Conservation (phyloP, 2,797 vertebrate species). For the Halcyon leucocephala region DNA sequence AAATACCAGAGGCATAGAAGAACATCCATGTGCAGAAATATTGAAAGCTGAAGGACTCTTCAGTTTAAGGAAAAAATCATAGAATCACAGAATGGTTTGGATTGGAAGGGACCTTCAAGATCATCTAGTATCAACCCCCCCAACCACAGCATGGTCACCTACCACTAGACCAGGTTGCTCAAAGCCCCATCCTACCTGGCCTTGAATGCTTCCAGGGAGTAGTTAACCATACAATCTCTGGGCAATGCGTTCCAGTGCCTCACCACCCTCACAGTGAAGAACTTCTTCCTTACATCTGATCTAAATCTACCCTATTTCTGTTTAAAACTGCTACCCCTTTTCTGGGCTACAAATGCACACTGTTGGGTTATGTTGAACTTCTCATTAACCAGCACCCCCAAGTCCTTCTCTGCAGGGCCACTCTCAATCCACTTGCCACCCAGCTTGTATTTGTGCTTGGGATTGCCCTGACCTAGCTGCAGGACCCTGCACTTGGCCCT, state of each 20-base stretch:
- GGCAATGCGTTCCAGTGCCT: neutral
- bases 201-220: neutral
- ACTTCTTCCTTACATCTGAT: neutral
- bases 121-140: neutral
- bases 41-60: neutral
- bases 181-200: neutral
- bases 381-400: neutral
- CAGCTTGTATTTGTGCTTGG: neutral
- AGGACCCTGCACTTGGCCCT: neutral
- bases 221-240: too few relatives aligned
- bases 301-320: neutral
- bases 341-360: neutral
- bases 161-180: neutral
- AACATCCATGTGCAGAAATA: neutral
- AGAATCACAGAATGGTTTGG: neutral
- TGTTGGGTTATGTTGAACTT: neutral
- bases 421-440: neutral
- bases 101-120: neutral
- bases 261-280: neutral
- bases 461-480: neutral
- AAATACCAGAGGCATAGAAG: neutral
- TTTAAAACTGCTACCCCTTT: neutral
- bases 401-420: neutral
- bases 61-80: neutral
- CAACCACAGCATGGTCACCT: neutral